Base-by-base conservation (phyloP, 2,888 invertebrate genomes). In the Chymomyza fuscimana region DNA sequence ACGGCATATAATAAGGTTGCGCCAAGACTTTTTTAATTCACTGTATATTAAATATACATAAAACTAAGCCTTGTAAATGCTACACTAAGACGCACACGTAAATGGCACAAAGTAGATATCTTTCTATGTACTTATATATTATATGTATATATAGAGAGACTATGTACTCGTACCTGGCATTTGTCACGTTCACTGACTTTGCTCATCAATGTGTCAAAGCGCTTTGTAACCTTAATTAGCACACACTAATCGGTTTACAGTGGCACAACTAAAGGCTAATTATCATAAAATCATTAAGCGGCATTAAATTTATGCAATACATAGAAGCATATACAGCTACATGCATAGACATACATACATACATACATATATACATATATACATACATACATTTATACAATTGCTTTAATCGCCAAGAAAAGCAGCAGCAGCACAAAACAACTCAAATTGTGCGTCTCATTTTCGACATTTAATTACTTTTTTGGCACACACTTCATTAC, bases 391-490 rank as follows among this genome's bases (percentile, higher is more conserved):
- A 3, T 22, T 2, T 19, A 60, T 36, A 32, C 32, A 32, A 32
- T 32, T 40, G 2, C 10, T 40, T 40, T 6, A 46, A 12, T 46
- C 12, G 10, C 40, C 40, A 46, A 46, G 40, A 46, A 46, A 46
- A 1, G 40, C 12, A 46, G 40, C 12, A 46, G 12, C 40, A 46
- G 40, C 72, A 67, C 59, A 70, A 51, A 70, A 64, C 71, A 75
- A 69, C 79, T 79, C 74, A 80, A 83, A 82, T 85, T 69, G 81
- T 73, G 75, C 81, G 77, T 85, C 79, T 80, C 86, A 80, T 82
- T 83, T 87, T 87, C 79, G 76, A 77, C 87, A 87, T 87, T 83
- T 87, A 87, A 84, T 84, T 84, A 84, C 86, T 87, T 84, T 84
- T 83, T 78, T 46, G 40, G 74, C 79, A 69, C 74, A 80, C 81